phyloP scores from a whole-genome alignment of 2,888 invertebrate genomes.

The Chrysotoxum bicinctum region DNA sequence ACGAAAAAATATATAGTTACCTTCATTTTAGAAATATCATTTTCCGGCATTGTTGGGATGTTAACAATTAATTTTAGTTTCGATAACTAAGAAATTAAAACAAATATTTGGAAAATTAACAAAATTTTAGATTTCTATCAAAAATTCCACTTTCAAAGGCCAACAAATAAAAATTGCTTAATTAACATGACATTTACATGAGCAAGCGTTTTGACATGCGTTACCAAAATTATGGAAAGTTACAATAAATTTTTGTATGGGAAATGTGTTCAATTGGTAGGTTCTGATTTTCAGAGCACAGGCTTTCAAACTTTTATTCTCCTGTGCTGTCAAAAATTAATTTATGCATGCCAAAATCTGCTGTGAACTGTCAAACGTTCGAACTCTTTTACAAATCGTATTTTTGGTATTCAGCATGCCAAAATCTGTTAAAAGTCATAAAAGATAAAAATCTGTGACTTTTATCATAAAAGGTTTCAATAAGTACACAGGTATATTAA shows the following conservation, averaged over 20 bases:
- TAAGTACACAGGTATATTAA: too few relatives aligned
- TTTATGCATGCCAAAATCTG: too few relatives aligned
- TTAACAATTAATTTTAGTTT: background rate
- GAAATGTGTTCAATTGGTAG: background rate
- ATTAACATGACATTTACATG: slow-evolving; percentile 40
- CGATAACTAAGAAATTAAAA: background rate
- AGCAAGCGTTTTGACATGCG: slow-evolving; percentile 21
- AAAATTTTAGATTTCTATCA: background rate
- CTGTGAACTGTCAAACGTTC: too few relatives aligned
- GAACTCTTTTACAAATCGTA: too few relatives aligned
- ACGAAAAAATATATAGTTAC: slow-evolving; percentile 70
- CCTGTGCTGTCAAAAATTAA: too few relatives aligned
- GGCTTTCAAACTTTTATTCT: slow-evolving; percentile 1
- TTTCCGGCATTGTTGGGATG: slow-evolving; percentile 78
- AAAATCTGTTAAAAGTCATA: too few relatives aligned
- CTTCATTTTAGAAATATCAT: slow-evolving; percentile 81
- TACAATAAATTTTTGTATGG: background rate
- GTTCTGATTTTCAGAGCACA: background rate
- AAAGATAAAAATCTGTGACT: too few relatives aligned
- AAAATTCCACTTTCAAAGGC: slow-evolving; percentile 6
- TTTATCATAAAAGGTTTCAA: too few relatives aligned
- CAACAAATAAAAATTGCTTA: slow-evolving; percentile 24
- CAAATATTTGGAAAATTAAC: slow-evolving; percentile 16
- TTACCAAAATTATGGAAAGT: background rate
- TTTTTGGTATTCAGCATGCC: too few relatives aligned